These are phyloP conservation scores for Aspidiotus rigidus DNA, from an alignment of 2,888 invertebrate species.

Conservation along the genomic window DNA sequence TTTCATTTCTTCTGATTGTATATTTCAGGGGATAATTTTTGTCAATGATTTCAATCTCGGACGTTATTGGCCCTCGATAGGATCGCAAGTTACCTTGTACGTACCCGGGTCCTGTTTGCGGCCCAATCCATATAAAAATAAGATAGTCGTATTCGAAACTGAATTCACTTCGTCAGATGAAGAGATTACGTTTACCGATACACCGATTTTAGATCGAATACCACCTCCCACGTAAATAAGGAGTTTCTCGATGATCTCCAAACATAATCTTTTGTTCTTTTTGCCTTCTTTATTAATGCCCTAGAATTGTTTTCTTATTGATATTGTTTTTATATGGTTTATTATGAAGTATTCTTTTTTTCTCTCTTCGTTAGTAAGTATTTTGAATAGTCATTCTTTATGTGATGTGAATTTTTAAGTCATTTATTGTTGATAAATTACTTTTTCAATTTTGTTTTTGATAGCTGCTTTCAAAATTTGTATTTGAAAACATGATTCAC, in stretches of 20 bases:
- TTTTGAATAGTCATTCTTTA: no score
- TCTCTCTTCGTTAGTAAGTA: no score
- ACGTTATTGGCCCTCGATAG: slow-evolving; percentile 40
- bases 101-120: slow-evolving; percentile 38
- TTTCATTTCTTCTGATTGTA: not conserved
- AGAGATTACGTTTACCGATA: not conserved
- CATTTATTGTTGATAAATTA: no score
- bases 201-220: not conserved
- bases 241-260: not conserved
- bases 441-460: no score
- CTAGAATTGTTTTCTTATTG: no score
- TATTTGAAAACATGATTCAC: no score
- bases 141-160: slow-evolving; percentile 39
- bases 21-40: slow-evolving; percentile 40
- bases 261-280: not conserved
- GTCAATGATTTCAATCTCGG: slow-evolving; percentile 40
- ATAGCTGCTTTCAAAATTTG: no score
- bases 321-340: no score
- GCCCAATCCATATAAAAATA: slow-evolving; percentile 38
- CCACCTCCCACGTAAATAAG: not conserved
- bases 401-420: no score
- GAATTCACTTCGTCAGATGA: slow-evolving; percentile 27
- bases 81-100: slow-evolving; percentile 40
- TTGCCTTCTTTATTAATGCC: not conserved
- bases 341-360: no score